These are phyloP conservation scores for Ceratosolen solmsi DNA, from an alignment of 1,140 invertebrate genomes.

Conservation along the genomic window DNA sequence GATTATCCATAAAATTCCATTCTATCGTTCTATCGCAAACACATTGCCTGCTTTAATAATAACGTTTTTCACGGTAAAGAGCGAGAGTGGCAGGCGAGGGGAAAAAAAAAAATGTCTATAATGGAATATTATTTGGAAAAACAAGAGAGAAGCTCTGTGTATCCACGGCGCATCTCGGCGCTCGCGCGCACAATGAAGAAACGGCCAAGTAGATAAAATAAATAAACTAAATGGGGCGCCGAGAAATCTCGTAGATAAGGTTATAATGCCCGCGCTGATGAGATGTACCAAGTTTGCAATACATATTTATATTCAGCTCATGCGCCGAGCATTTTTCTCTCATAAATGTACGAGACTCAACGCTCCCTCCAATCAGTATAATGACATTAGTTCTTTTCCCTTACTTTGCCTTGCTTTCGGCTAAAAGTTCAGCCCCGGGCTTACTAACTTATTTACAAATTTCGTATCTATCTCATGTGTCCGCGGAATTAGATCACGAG, in stretches of 20 bases:
- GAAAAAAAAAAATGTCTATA: no score
- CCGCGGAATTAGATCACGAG: conserved; percentile 7
- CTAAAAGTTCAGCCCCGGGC: background rate
- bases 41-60: no score
- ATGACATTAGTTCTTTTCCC: background rate
- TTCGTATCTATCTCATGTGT: background rate
- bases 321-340: background rate
- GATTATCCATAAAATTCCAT: no score
- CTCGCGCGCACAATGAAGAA: background rate
- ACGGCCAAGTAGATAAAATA: background rate
- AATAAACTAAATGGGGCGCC: background rate
- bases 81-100: no score
- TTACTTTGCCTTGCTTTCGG: background rate
- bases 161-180: background rate
- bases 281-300: background rate
- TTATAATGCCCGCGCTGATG: background rate
- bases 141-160: no score
- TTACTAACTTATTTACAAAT: conserved; percentile 13
- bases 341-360: background rate
- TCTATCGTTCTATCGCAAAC: no score
- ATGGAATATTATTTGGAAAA: no score
- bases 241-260: background rate
- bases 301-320: background rate
- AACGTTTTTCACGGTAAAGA: no score
- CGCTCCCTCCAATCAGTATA: conserved; percentile 5